Percentiles rank a stretch among this genome's conserved stretches.
These are phyloP conservation scores for Galagoides demidoff DNA, from an alignment of 2,797 vertebrate species.

Conservation along the genomic window DNA sequence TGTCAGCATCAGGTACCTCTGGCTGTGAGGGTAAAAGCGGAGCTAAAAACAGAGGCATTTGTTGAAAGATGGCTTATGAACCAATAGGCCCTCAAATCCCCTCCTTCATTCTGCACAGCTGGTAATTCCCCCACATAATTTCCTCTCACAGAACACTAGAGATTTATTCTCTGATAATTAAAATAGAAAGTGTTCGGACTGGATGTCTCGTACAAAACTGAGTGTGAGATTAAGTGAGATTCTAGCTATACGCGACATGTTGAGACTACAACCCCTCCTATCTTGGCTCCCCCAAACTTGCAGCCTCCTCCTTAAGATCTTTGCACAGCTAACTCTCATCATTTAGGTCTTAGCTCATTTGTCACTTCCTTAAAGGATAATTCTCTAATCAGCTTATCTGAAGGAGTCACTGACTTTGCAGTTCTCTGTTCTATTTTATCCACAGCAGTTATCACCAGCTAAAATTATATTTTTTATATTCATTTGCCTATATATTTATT, in stretches of 20 bases:
- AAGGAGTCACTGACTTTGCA: neutral
- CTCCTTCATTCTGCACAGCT: neutral
- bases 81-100: neutral
- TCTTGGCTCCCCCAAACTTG: conserved; percentile 10
- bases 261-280: neutral
- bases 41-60: neutral
- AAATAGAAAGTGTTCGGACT: neutral
- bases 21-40: neutral
- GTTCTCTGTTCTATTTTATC: conserved; percentile 55
- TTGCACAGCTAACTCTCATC: neutral
- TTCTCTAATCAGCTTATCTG: conserved; percentile 34
- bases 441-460: neutral
- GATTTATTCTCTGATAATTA: neutral
- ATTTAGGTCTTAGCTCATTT: neutral
- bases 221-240: neutral
- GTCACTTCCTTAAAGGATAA: neutral
- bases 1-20: neutral
- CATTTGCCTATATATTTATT: neutral
- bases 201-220: neutral
- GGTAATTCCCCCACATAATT: neutral
- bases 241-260: neutral
- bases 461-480: conserved; percentile 34
- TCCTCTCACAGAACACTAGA: neutral
- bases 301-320: neutral
- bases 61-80: neutral